Percentiles rank a stretch among this genome's conserved stretches.
Evolutionary conservation across 1,140 invertebrate genomes (phyloP).

Genomic region (Drosophila carrolli): DNA sequence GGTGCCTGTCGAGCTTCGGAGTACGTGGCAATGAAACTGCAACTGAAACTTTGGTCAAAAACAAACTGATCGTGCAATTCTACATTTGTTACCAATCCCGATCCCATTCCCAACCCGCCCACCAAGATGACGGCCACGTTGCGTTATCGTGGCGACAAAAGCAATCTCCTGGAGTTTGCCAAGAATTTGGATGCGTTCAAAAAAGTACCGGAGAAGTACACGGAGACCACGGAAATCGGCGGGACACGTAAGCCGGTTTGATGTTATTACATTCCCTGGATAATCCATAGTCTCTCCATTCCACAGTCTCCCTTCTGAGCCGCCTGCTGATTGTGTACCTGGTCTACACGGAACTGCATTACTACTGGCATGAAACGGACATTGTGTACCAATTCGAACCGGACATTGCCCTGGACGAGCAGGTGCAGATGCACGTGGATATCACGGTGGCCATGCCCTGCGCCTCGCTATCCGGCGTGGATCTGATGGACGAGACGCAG

Average conservation of each 20-base stretch:
- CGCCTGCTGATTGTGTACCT: slow-evolving; percentile 92
- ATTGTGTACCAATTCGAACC: slow-evolving; percentile 95
- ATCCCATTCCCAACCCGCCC: not conserved
- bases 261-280: too few species aligned
- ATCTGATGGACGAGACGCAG: slow-evolving; percentile 96
- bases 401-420: slow-evolving; percentile 94
- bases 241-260: slow-evolving; percentile 88
- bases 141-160: slow-evolving; percentile 87
- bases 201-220: slow-evolving; percentile 94
- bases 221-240: slow-evolving; percentile 92
- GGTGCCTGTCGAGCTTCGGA: not conserved
- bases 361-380: slow-evolving; percentile 93
- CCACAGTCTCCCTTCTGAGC: slow-evolving; percentile 91
- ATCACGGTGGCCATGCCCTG: slow-evolving; percentile 98
- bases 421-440: slow-evolving; percentile 96
- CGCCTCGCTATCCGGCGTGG: slow-evolving; percentile 92
- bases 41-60: not conserved
- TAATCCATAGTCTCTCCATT: not conserved
- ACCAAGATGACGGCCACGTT: slow-evolving; percentile 80
- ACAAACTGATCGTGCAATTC: not conserved
- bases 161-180: slow-evolving; percentile 88
- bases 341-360: slow-evolving; percentile 92
- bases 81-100: not conserved
- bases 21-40: slow-evolving; percentile 30
- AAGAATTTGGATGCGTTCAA: slow-evolving; percentile 96